Evolutionary conservation across 2,888 invertebrate genomes (phyloP), one percentile per base, ranked within the genome.

Genomic region (Chrysolina haemoptera): DNA sequence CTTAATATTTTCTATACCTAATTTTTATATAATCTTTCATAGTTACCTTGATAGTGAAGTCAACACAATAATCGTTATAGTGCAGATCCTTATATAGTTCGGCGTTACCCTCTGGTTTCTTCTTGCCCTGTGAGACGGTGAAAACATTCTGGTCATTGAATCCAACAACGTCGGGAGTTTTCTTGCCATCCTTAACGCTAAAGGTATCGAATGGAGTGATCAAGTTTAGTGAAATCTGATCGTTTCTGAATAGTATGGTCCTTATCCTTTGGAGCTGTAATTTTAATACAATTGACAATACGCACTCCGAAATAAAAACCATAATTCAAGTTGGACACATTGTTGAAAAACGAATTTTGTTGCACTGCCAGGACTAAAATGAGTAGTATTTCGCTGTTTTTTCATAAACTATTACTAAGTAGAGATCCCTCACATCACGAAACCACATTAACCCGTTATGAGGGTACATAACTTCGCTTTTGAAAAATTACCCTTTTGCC

Each of bases 21-120:
- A 35, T 3, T 35, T 35, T 35, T 8, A 71, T 48, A 5, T 10
- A 67, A 40, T 43, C 16, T 18, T 14, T 20, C 20, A 4, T 53
- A 53, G 91, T 90, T 82, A 94, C 93, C 71, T 89, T 87, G 73
- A 93, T 88, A 11, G 93, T 90, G 79, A 93, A 92, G 74, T 92
- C 91, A 46, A 92, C 90, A 86, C 95, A 96, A 81, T 91, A 90
- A 82, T 94, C 93, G 18, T 88, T 84, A 76, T 90, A 89, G 18
- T 88, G 86, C 0, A 95, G 84, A 4, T 92, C 91, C 20, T 88
- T 86, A 75, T 91, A 90, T 20, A 92, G 85, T 12, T 90, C 90
- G 9, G 90, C 83, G 9, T 89, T 89, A 62, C 92, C 92, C 80
- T 90, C 90, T 65, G 90, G 88, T 48, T 90, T 91, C 50, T 91